These are phyloP conservation scores for Malurus leucopterus DNA, from an alignment of 2,797 vertebrate genomes.

Conservation along the genomic window DNA sequence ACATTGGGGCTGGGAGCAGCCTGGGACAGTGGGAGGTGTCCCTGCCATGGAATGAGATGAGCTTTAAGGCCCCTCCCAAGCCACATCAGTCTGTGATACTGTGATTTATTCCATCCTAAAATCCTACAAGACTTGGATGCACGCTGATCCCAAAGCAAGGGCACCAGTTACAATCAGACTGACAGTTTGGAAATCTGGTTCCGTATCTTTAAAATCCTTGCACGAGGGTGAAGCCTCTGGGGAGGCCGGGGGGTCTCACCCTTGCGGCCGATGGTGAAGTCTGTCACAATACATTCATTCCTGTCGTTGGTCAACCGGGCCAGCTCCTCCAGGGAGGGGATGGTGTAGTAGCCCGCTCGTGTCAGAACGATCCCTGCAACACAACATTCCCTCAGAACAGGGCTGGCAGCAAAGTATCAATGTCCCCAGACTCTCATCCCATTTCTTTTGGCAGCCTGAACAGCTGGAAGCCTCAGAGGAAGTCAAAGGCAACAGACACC, in stretches of 20 bases:
- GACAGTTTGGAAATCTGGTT: not conserved
- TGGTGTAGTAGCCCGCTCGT: slow-evolving; percentile 91
- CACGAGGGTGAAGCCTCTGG: accelerated
- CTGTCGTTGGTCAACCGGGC: slow-evolving; percentile 80
- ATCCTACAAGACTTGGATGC: not conserved
- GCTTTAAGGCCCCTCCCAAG: not conserved
- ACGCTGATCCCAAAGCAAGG: not conserved
- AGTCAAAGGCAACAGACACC: not conserved
- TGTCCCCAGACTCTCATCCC: not conserved
- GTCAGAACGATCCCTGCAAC: slow-evolving; percentile 83
- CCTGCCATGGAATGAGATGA: not conserved
- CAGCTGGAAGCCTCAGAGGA: not conserved
- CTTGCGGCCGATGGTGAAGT: slow-evolving; percentile 91
- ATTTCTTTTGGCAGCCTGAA: not conserved
- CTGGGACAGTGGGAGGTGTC: not conserved
- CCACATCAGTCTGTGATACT: not conserved
- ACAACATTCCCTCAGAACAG: not conserved
- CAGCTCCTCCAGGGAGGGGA: slow-evolving; percentile 92
- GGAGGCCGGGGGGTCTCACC: slow-evolving; percentile 63
- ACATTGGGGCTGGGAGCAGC: accelerated
- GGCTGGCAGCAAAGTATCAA: not conserved
- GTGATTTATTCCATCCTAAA: not conserved
- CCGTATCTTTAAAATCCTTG: accelerated
- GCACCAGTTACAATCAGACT: too few relatives aligned
- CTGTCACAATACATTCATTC: slow-evolving; percentile 85